Percentiles rank a stretch among this genome's conserved stretches.
These are phyloP conservation scores for Tenthredo notha DNA, from an alignment of 2,888 invertebrate genomes.

Conservation along the genomic window DNA sequence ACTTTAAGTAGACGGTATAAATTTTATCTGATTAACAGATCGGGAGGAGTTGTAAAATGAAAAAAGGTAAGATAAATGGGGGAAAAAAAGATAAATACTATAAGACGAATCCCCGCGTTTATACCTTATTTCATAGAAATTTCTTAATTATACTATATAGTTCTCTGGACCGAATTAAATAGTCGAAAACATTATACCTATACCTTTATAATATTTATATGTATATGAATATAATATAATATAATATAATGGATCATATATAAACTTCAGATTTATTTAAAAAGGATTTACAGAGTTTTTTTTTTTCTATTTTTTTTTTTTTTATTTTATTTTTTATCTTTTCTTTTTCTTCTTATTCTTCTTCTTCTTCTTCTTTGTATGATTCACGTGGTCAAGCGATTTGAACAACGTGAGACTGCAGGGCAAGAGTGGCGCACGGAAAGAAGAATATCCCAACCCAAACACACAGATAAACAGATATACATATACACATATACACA, in stretches of 20 bases:
- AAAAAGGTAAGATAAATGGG: not conserved
- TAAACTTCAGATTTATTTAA: slow-evolving; percentile 78
- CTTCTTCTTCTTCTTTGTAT: not conserved
- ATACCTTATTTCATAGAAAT: not conserved
- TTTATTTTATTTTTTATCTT: slow-evolving; percentile 58
- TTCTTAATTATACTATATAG: not conserved
- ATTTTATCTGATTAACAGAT: slow-evolving; percentile 2
- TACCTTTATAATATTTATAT: not conserved
- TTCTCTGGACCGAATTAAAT: not conserved
- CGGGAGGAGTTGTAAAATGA: not conserved
- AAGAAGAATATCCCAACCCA: not conserved
- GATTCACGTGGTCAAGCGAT: not conserved
- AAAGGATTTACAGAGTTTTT: slow-evolving; percentile 78
- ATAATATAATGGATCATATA: slow-evolving; percentile 60
- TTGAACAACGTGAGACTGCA: slow-evolving; percentile 70
- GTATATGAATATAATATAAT: not conserved
- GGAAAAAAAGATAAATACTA: not conserved
- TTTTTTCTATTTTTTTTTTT: slow-evolving; percentile 63
- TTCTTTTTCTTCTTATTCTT: slow-evolving; percentile 66
- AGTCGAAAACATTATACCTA: too few relatives aligned
- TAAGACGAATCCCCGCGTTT: not conserved
- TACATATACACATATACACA: not conserved
- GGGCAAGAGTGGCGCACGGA: slow-evolving; percentile 76
- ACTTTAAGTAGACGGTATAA: not conserved
- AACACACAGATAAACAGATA: not conserved